Evolutionary conservation across 2,888 invertebrate genomes (phyloP).

Genomic region (Nycteola revayana): DNA sequence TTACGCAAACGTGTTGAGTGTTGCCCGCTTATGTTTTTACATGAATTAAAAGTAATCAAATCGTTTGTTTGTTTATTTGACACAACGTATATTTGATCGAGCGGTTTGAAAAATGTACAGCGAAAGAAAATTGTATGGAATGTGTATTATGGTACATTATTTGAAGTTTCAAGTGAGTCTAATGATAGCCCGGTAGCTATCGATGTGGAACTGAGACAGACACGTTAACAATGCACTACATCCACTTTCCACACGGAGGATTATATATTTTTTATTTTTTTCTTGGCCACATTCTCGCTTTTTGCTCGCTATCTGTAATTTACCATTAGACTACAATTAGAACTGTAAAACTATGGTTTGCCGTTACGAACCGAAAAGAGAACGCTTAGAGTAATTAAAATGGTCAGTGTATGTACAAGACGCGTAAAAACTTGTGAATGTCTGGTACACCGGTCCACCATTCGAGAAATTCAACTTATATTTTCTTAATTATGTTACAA

Average conservation of each 20-base stretch:
- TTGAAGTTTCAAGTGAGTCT: constrained; percentile 10
- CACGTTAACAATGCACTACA: constrained; percentile 6
- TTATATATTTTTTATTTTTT: constrained; percentile 13
- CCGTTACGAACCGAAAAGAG: constrained; percentile 58
- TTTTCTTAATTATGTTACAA: constrained; percentile 10
- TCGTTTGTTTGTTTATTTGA: constrained; percentile 25
- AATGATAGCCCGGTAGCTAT: constrained; percentile 22
- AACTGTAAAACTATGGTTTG: constrained; percentile 45
- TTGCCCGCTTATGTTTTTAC: constrained; percentile 41
- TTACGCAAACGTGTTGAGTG: constrained; percentile 42
- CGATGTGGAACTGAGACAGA: constrained; percentile 23
- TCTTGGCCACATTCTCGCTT: constrained; percentile 21
- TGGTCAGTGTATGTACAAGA: constrained; percentile 31
- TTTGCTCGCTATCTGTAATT: constrained; percentile 34
- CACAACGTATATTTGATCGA: constrained; percentile 9
- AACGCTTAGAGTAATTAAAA: constrained; percentile 50
- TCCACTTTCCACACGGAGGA: constrained; percentile 22
- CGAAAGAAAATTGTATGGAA: no score
- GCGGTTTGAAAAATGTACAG: no score
- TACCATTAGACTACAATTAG: constrained; percentile 39
- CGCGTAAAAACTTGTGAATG: constrained; percentile 44
- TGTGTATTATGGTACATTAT: constrained; percentile 8
- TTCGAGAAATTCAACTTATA: constrained; percentile 23
- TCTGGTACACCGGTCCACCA: constrained; percentile 24
- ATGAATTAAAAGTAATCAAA: constrained; percentile 36